Base-by-base conservation (phyloP, 2,888 invertebrate genomes). In the Nebria brevicollis region DNA sequence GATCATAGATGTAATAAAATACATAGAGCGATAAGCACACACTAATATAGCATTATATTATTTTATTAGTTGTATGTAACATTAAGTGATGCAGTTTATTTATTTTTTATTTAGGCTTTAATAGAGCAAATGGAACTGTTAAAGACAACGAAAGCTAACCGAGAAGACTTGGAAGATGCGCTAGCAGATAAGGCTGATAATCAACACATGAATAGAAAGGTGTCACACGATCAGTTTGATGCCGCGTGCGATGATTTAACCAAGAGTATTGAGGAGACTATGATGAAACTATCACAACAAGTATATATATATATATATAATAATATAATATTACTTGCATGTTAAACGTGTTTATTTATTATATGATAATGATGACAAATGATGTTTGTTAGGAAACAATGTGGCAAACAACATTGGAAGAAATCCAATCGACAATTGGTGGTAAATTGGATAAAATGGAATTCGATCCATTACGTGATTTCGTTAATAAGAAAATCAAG, bases 151-250 rank as follows among this genome's bases (percentile, higher is more conserved):
- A 95, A 95, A 87, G 91, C 94, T 4, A 94, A 95, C 84, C 93
- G 93, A 82, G 93, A 93, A 84, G 94, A 94, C 84, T 90, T 95
- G 84, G 92, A 93, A 81, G 94, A 94, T 82, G 92, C 94, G 1
- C 89, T 95, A 84, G 94, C 94, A 0, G 94, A 94, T 80, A 95
- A 95, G 87, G 95, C 94, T 0, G 95, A 95, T 86, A 90, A 93
- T 75, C 91, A 92, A 1, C 90, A 92, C 86, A 89, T 95, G 81
- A 93, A 94, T 78, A 90, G 93, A 66, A 95, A 95, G 86, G 95
- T 95, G 7, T 95, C 95, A 0, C 91, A 93, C 82, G 94, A 94
- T 82, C 93, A 94, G 86, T 93, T 95, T 86, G 93, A 94, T 84
- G 90, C 92, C 76, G 93, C 93, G 10, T 94, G 93, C 83, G 93